These are phyloP conservation scores for Ips typographus DNA, from an alignment of 1,140 invertebrate genomes.

Conservation along the genomic window DNA sequence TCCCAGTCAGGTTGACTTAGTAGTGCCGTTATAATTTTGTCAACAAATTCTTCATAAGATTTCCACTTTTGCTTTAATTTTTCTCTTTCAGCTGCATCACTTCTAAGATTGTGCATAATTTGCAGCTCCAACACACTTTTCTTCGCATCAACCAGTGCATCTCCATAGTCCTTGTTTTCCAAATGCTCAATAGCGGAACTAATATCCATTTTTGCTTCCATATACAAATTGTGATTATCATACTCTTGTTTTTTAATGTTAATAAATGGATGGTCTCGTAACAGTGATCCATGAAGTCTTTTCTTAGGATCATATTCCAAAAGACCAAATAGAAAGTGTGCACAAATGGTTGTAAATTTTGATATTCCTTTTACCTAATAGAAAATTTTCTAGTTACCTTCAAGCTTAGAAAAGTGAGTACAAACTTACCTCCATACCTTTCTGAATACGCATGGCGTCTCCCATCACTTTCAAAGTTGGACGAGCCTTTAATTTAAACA, in stretches of 20 bases:
- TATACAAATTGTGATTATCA: not conserved
- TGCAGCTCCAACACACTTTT: constrained; percentile 13
- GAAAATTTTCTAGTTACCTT: not conserved
- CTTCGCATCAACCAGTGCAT: constrained; percentile 1
- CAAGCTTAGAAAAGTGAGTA: not conserved
- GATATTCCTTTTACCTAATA: constrained; percentile 11
- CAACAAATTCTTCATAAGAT: constrained; percentile 5
- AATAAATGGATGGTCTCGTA: constrained; percentile 21
- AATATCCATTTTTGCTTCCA: not conserved
- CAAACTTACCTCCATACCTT: too few species aligned
- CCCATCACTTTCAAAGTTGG: too few species aligned
- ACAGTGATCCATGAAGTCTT: not conserved
- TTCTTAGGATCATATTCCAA: constrained; percentile 13
- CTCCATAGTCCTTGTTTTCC: not conserved
- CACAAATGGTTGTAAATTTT: constrained; percentile 8
- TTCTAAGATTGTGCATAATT: constrained; percentile 9
- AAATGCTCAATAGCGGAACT: not conserved
- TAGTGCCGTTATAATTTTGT: not conserved
- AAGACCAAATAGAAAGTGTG: constrained; percentile 10
- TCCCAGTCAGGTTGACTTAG: not conserved
- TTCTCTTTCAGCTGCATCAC: not conserved
- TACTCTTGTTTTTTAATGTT: not conserved
- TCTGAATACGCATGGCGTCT: too few species aligned
- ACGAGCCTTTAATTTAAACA: constrained; percentile 2
- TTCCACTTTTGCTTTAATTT: constrained; percentile 1